phyloP scores from a whole-genome alignment of 2,797 vertebrate species.

The Vespertilio murinus region DNA sequence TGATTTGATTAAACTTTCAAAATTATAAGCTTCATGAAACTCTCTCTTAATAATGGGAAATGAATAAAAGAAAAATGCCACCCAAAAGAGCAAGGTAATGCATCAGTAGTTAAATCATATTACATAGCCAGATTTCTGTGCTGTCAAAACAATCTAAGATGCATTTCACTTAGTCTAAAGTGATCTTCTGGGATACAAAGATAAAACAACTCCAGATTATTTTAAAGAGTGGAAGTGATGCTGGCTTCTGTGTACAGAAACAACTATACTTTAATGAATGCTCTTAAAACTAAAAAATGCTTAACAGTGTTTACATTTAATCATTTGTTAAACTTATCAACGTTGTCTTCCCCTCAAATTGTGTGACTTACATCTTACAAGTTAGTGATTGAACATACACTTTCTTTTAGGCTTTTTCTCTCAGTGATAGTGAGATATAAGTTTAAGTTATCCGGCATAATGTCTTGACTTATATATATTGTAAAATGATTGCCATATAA shows the following conservation, averaged over 20 bases:
- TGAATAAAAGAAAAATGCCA: constrained; percentile 79
- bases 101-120: background rate
- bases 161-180: constrained; percentile 3
- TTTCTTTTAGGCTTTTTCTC: background rate
- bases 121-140: constrained; percentile 77
- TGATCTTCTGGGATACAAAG: background rate
- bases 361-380: background rate
- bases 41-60: constrained; percentile 73
- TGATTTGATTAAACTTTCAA: constrained; percentile 57
- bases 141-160: constrained; percentile 77
- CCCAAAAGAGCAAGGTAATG: constrained; percentile 73
- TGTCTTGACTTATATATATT: background rate
- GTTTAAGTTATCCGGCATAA: background rate
- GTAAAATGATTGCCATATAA: background rate
- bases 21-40: constrained; percentile 61
- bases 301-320: constrained; percentile 35
- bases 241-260: background rate
- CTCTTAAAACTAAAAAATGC: constrained; percentile 49
- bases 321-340: constrained; percentile 49
- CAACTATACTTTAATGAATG: background rate
- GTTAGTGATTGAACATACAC: background rate
- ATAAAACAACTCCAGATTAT: constrained; percentile 46
- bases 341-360: background rate
- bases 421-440: background rate
- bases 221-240: background rate